A percentile compares a stretch with the other conserved stretches of the same genome.
Evolutionary conservation across 2,888 invertebrate genomes (phyloP).

Genomic region (Leucoma salicis): DNA sequence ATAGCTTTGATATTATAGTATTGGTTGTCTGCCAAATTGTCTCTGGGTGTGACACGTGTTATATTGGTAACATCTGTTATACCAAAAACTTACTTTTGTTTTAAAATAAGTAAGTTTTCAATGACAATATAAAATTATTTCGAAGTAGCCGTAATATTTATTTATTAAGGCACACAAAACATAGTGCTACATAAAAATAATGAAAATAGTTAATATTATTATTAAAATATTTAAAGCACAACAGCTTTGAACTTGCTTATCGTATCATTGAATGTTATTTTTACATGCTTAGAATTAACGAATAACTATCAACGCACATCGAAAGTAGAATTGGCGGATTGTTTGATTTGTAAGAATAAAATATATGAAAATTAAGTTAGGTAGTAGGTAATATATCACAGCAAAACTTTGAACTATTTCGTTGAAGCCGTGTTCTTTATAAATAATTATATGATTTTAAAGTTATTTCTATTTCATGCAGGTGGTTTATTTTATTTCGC

Average conservation of each 20-base stretch:
- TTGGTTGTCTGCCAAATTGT: constrained; percentile 53
- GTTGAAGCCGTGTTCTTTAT: too few species aligned
- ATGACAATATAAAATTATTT: constrained; percentile 41
- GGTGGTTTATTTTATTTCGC: too few species aligned
- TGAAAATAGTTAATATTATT: constrained; percentile 6
- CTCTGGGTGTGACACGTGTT: constrained; percentile 31
- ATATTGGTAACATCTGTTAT: constrained; percentile 34
- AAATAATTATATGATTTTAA: too few species aligned
- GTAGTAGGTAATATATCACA: too few species aligned
- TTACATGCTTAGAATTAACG: background rate
- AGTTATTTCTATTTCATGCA: too few species aligned
- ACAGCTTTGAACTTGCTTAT: constrained; percentile 56
- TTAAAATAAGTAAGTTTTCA: constrained; percentile 39
- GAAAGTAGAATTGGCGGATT: too few species aligned
- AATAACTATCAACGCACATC: background rate
- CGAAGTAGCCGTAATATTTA: too few species aligned
- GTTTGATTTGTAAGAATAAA: too few species aligned
- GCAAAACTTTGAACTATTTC: too few species aligned
- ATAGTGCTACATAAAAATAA: too few species aligned
- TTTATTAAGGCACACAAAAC: too few species aligned
- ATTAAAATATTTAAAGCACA: constrained; percentile 51
- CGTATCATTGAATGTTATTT: constrained; percentile 45
- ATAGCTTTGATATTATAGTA: constrained; percentile 44
- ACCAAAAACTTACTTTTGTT: constrained; percentile 33
- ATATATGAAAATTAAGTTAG: too few species aligned